Evolutionary conservation across 2,888 invertebrate genomes (phyloP).

Genomic region (Shargacucullia verbasci): DNA sequence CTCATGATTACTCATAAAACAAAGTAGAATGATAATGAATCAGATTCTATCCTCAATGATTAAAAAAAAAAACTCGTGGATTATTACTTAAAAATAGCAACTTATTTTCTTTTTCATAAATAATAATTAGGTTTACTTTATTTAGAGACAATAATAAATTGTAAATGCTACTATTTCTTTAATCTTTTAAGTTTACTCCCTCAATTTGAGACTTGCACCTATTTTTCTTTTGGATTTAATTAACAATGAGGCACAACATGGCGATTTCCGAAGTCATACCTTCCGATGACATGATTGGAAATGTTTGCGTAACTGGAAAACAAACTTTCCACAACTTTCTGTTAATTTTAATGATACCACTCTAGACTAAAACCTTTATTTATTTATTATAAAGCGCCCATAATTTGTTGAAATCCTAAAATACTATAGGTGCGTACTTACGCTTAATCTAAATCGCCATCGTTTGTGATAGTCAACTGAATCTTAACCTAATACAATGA

Average conservation of each 20-base stretch:
- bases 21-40: conserved; percentile 68
- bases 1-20: conserved; percentile 73
- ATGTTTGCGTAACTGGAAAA: conserved; percentile 5
- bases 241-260: conserved; percentile 17
- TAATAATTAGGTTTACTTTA: conserved; percentile 47
- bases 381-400: conserved; percentile 22
- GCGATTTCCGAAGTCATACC: conserved; percentile 8
- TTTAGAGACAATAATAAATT: conserved; percentile 47
- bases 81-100: conserved; percentile 48
- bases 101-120: conserved; percentile 34
- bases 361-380: conserved; percentile 44
- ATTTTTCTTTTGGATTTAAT: conserved; percentile 60
- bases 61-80: conserved; percentile 65
- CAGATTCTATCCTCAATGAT: conserved; percentile 81
- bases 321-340: conserved; percentile 6
- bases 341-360: conserved; percentile 12
- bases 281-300: conserved; percentile 31
- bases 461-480: conserved; percentile 55
- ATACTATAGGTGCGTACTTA: conserved; percentile 57
- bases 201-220: conserved; percentile 82
- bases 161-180: conserved; percentile 63
- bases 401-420: conserved; percentile 44
- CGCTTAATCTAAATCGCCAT: conserved; percentile 57
- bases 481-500: conserved; percentile 74
- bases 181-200: conserved; percentile 44